Percentiles rank a stretch among this genome's conserved stretches.
Conservation (phyloP, 2,797 vertebrate species). For the Hydrolagus colliei region DNA sequence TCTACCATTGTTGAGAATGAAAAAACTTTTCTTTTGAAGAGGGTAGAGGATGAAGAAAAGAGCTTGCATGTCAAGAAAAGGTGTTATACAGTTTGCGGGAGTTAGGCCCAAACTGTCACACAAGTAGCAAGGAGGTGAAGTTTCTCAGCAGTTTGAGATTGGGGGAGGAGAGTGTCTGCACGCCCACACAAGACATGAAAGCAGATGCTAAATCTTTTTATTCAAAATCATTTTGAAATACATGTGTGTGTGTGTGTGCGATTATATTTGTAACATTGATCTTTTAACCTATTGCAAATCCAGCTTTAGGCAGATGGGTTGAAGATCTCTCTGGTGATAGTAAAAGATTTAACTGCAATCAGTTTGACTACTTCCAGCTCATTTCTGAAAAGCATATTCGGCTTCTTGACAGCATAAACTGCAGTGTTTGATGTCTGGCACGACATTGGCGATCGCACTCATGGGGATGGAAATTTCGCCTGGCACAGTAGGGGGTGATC, state of each 20-base stretch:
- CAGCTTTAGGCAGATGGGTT: neutral
- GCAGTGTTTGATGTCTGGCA: no score
- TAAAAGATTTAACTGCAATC: neutral
- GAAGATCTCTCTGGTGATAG: neutral
- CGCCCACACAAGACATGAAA: neutral
- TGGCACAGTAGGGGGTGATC: no score
- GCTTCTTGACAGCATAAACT: neutral
- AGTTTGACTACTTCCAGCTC: neutral
- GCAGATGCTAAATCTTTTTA: neutral
- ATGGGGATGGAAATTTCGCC: no score
- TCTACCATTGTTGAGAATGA: no score
- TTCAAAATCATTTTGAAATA: neutral
- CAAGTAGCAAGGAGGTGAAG: neutral
- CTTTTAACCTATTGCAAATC: neutral
- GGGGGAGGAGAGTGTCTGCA: neutral
- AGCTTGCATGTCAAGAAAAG: neutral
- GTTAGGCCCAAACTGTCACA: neutral
- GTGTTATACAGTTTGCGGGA: no score
- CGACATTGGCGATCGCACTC: no score
- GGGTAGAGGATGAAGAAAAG: neutral
- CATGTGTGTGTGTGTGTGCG: neutral
- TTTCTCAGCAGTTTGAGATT: neutral
- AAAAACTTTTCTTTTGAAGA: neutral
- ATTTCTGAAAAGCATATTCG: neutral
- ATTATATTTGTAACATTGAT: neutral